Evolutionary conservation across 2,888 invertebrate genomes (phyloP).

Genomic region (Sepiola atlantica): DNA sequence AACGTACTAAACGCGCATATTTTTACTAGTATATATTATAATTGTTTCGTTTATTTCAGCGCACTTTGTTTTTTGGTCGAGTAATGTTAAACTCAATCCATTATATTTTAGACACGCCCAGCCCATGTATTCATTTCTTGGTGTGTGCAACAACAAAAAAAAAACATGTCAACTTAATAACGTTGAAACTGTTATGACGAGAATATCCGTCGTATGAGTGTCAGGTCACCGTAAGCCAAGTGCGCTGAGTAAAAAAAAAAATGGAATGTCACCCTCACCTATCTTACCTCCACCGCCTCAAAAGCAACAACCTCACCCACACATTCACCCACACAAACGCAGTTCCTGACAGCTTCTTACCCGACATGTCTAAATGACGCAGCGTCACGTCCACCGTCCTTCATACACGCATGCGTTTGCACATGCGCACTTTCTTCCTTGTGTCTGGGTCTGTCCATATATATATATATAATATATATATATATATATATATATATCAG

Average conservation of each 20-base stretch:
- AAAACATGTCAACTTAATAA: background rate
- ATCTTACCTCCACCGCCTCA: background rate
- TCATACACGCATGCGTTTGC: background rate
- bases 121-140: background rate
- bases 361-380: conserved; percentile 4
- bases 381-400: background rate
- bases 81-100: background rate
- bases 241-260: background rate
- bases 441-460: background rate
- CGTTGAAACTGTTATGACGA: background rate
- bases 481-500: no score
- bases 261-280: background rate
- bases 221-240: background rate
- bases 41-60: no score
- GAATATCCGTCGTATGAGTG: background rate
- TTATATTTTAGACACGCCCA: background rate
- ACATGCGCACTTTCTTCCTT: background rate
- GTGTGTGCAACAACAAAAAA: background rate
- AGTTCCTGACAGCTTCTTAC: background rate
- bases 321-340: background rate
- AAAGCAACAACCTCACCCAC: background rate
- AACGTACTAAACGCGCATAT: no score
- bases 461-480: background rate
- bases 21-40: no score
- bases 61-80: background rate